Base-by-base conservation (phyloP, 2,797 vertebrate species). In the Sus cebifrons region DNA sequence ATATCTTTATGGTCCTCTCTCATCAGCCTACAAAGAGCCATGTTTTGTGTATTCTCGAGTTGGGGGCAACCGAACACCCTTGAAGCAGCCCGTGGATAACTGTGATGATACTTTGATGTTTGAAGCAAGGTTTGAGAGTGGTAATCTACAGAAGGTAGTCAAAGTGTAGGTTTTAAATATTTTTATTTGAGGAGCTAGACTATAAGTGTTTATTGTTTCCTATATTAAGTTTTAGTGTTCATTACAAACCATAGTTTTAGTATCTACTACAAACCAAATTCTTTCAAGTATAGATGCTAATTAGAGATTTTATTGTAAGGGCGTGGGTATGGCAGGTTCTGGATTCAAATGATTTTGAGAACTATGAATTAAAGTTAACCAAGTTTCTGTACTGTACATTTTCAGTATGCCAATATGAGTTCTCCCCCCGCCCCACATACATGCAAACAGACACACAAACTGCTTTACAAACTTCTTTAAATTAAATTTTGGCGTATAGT, bases 81-180 rank as follows among this genome's bases (percentile, higher is more conserved):
- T 98, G 89, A 98, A 97, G 77, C 97, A 98, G 29, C 94, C 98
- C 40, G 77, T 97, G 93, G 96, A 98, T 73, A 90, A 98, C 44
- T 97, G 79, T 70, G 98, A 98, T 83, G 98, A 97, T 83, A 98
- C 98, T 40, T 95, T 99, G 95, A 96, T 98, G 74, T 99, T 99
- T 25, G 98, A 99, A 98, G 98, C 98, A 40, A 97, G 98, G 65
- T 99, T 99, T 97, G 99, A 99, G 96, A 99, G 99, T 91, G 99
- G 98, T 73, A 99, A 99, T 97, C 98, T 99, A 82, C 98, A 99
- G 96, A 99, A 98, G 93, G 99, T 98, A 78, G 96, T 99, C 92
- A 98, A 98, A 98, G 96, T 99, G 99, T 99, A 98, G 98, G 99
- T 98, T 97, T 97, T 92, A 96, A 93, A 96, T 81, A 84, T 97